phyloP scores from a whole-genome alignment of 2,888 invertebrate genomes.

The Reticulitermes lucifugus region DNA sequence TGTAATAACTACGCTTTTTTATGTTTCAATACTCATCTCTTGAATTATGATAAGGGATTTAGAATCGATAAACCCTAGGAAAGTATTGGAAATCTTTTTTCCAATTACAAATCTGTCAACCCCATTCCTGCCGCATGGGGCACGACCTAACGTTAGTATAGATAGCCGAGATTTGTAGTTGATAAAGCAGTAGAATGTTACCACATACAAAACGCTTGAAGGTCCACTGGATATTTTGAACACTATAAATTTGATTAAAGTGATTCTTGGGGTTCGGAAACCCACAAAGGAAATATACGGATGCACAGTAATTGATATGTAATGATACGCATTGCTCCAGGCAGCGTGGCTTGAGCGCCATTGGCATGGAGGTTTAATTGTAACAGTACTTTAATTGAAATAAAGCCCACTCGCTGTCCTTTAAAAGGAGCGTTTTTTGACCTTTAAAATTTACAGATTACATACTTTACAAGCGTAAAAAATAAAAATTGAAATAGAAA shows the following conservation, averaged over 20 bases:
- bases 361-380: background rate
- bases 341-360: background rate
- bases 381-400: background rate
- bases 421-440: background rate
- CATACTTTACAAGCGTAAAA: no score
- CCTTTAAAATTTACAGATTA: no score
- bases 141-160: no score
- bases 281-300: constrained; percentile 1
- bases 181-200: background rate
- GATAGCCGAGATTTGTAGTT: no score
- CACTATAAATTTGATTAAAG: constrained; percentile 5
- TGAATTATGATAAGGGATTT: no score
- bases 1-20: no score
- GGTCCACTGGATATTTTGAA: background rate
- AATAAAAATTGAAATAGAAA: no score
- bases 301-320: background rate
- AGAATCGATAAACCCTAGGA: no score
- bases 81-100: no score
- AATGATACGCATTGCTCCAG: background rate
- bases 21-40: no score
- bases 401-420: background rate
- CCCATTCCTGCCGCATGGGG: no score
- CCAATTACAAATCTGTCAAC: no score
- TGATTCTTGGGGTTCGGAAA: background rate
- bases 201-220: background rate